phyloP scores from a whole-genome alignment of 2,888 invertebrate genomes.

The Watsonalla cultraria region DNA sequence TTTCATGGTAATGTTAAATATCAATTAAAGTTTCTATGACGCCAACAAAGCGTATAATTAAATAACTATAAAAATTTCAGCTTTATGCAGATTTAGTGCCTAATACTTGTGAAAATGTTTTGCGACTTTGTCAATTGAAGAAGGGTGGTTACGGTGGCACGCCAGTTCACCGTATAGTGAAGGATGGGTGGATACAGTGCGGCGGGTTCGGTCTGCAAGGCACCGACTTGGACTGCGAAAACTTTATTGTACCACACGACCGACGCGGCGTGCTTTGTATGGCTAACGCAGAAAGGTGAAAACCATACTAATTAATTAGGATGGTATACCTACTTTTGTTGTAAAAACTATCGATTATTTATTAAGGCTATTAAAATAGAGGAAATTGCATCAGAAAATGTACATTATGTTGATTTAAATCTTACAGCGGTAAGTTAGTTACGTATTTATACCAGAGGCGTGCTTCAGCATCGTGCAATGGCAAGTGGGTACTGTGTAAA shows the following conservation, averaged over 20 bases:
- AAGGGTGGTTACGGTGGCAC: conserved; percentile 75
- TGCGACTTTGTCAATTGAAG: conserved; percentile 69
- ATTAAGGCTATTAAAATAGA: too few relatives aligned
- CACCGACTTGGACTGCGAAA: conserved; percentile 79
- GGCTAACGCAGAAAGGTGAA: conserved; percentile 81
- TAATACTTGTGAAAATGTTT: conserved; percentile 76
- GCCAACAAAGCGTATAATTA: too few relatives aligned
- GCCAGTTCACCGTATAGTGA: conserved; percentile 82
- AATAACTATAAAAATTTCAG: conserved; percentile 35
- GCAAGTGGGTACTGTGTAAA: too few relatives aligned
- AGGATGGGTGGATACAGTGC: conserved; percentile 85
- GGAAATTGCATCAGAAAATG: too few relatives aligned
- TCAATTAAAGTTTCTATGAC: too few relatives aligned
- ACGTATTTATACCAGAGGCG: too few relatives aligned
- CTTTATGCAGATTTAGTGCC: conserved; percentile 80
- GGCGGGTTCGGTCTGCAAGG: conserved; percentile 73
- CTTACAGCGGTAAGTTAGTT: too few relatives aligned
- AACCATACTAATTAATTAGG: too few relatives aligned
- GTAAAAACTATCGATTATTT: too few relatives aligned
- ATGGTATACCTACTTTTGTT: too few relatives aligned
- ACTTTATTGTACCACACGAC: conserved; percentile 81
- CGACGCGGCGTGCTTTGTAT: conserved; percentile 84
- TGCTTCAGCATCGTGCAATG: too few relatives aligned
- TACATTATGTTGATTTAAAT: too few relatives aligned
- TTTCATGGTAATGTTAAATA: conserved; percentile 68